These are phyloP conservation scores for Anoplius nigerrimus DNA, from an alignment of 2,888 invertebrate genomes.

Conservation along the genomic window DNA sequence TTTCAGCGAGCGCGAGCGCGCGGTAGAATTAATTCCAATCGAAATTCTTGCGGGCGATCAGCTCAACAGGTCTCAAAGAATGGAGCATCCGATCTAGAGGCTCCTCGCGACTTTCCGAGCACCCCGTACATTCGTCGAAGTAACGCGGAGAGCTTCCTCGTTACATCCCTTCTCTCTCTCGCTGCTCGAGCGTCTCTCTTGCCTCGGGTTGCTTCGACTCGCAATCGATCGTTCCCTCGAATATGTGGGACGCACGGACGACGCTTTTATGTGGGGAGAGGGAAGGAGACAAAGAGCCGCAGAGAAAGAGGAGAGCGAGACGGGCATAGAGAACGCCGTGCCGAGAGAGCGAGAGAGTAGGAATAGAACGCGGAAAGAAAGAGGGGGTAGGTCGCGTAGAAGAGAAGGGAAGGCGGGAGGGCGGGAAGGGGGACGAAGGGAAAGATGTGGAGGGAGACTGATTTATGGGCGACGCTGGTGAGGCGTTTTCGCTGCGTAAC, in stretches of 20 bases:
- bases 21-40: too few relatives aligned
- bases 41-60: too few relatives aligned
- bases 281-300: background rate
- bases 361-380: background rate
- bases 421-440: background rate
- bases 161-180: background rate
- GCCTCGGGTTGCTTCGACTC: slow-evolving; percentile 30
- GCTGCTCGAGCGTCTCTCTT: background rate
- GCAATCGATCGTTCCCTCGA: slow-evolving; percentile 2
- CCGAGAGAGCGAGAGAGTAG: background rate
- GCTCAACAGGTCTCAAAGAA: too few relatives aligned
- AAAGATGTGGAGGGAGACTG: slow-evolving; percentile 25
- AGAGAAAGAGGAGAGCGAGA: background rate
- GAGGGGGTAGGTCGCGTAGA: slow-evolving; percentile 3
- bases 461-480: slow-evolving; percentile 50
- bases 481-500: slow-evolving; percentile 57
- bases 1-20: too few relatives aligned
- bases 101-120: too few relatives aligned
- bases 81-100: too few relatives aligned
- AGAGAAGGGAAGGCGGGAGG: background rate
- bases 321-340: background rate
- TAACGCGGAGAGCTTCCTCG: too few relatives aligned
- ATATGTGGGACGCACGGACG: slow-evolving; percentile 5
- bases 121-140: too few relatives aligned
- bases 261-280: slow-evolving; percentile 6